phyloP scores from a whole-genome alignment of 2,888 invertebrate genomes.

The Eristalis pertinax region DNA sequence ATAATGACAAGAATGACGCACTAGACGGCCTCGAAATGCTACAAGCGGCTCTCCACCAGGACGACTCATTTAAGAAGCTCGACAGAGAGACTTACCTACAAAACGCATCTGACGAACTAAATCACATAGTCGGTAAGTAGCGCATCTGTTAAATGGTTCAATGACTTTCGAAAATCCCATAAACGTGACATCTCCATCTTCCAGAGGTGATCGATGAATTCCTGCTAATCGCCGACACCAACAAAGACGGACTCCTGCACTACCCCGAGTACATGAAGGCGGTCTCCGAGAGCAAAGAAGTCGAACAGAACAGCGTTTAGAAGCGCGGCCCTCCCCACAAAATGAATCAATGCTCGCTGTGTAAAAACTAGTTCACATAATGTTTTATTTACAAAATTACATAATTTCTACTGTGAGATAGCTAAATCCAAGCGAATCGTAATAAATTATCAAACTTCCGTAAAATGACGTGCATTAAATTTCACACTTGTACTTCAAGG shows the following conservation, averaged over 20 bases:
- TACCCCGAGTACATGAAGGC: constrained; percentile 89
- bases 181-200: constrained; percentile 59
- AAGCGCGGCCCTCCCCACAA: neutral
- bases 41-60: constrained; percentile 83
- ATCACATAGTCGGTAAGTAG: constrained; percentile 78
- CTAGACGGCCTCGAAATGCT: constrained; percentile 95
- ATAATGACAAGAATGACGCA: constrained; percentile 93
- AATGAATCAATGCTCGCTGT: neutral
- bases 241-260: constrained; percentile 92
- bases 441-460: constrained; percentile 44
- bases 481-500: constrained; percentile 82
- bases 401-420: constrained; percentile 27
- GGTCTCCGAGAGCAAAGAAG: constrained; percentile 69
- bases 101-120: constrained; percentile 78
- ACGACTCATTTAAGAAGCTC: constrained; percentile 81
- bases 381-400: constrained; percentile 46
- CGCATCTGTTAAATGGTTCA: no score
- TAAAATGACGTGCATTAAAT: constrained; percentile 44
- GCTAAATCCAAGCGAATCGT: constrained; percentile 37
- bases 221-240: constrained; percentile 90
- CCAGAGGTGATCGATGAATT: constrained; percentile 93
- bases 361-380: neutral
- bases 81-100: constrained; percentile 77
- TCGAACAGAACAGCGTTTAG: constrained; percentile 47
- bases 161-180: no score